Evolutionary conservation across 2,113 vertebrate genomes (phyloP).

Genomic region (Heteronetta atricapilla): DNA sequence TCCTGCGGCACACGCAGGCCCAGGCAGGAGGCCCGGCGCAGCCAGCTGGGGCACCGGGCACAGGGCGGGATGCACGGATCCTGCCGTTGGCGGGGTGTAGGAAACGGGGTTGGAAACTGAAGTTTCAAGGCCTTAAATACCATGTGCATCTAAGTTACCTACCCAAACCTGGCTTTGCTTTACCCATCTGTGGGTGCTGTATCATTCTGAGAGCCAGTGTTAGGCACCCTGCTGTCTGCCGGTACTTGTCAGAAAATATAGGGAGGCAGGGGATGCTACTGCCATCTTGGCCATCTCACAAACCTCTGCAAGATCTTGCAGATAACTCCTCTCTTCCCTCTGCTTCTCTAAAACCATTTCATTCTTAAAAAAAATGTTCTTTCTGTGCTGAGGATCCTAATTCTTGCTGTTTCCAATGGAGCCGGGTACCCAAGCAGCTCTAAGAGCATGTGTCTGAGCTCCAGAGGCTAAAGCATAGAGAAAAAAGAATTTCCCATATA

Average conservation of each 20-base stretch:
- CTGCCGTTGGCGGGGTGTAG: not conserved
- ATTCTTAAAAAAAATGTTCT: rapidly evolving
- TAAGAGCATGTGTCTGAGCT: not conserved
- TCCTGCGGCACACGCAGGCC: conserved; percentile 68
- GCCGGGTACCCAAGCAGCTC: not conserved
- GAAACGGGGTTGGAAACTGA: not conserved
- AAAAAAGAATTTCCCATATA: not conserved
- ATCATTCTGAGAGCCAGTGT: not conserved
- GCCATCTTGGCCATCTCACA: not conserved
- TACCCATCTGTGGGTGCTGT: not conserved
- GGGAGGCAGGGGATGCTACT: not conserved
- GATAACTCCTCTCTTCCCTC: not conserved
- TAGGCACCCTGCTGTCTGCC: not conserved
- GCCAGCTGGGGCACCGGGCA: conserved; percentile 22
- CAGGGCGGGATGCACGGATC: not conserved
- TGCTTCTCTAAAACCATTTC: not conserved
- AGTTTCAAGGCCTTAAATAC: not conserved
- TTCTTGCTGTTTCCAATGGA: not conserved
- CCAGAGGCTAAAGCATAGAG: not conserved
- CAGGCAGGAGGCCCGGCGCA: conserved; percentile 43
- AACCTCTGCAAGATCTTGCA: not conserved
- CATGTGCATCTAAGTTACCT: not conserved
- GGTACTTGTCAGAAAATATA: not conserved
- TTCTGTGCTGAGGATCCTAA: not conserved
- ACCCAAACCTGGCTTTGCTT: not conserved